Conservation (phyloP, 2,113 vertebrate genomes). For the Bufo gargarizans region DNA sequence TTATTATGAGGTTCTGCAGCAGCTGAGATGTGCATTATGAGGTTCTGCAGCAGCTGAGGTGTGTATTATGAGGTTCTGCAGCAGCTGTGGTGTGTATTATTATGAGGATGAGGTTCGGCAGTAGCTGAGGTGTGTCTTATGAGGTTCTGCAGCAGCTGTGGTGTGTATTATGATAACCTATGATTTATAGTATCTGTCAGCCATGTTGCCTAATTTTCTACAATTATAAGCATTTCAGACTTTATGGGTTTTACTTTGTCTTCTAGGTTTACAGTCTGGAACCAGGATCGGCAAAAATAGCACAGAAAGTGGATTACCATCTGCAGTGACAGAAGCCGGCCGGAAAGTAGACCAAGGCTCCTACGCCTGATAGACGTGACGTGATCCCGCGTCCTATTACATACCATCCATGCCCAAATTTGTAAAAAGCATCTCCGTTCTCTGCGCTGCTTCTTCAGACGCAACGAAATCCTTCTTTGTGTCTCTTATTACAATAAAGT, state of each 20-base stretch:
- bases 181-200: neutral
- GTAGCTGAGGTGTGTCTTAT: neutral
- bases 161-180: neutral
- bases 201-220: neutral
- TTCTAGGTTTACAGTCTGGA: neutral
- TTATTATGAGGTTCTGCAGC: no score
- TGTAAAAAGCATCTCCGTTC: neutral
- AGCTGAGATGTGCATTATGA: neutral
- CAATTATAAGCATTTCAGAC: neutral
- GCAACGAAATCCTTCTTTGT: neutral
- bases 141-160: neutral
- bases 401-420: neutral
- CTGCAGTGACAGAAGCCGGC: neutral
- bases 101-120: neutral
- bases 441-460: neutral
- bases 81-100: neutral
- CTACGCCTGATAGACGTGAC: neutral
- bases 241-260: neutral
- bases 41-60: neutral
- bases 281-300: neutral
- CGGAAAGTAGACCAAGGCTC: slow-evolving; percentile 8
- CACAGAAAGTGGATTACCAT: neutral
- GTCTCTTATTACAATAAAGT: slow-evolving; percentile 16
- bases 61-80: neutral
- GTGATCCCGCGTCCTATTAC: neutral